Evolutionary conservation across 2,113 vertebrate genomes (phyloP).

Genomic region (Brachirus orientalis): DNA sequence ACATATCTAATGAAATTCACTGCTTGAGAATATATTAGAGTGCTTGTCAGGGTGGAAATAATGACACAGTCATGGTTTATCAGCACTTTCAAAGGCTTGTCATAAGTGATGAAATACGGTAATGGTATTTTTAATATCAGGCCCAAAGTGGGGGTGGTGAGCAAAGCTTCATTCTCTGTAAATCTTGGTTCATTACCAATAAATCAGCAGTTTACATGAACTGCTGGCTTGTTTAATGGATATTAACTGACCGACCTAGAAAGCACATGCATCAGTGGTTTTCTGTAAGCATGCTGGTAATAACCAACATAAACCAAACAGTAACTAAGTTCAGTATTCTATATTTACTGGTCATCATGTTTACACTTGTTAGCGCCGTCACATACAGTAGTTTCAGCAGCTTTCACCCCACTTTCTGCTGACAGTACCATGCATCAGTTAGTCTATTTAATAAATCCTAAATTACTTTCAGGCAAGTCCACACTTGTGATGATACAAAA

Average conservation of each 20-base stretch:
- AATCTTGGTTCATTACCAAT: conserved; percentile 30
- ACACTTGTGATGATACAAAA: not conserved
- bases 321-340: not conserved
- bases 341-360: too few species aligned
- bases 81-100: conserved; percentile 60
- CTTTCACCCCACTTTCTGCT: not conserved
- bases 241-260: conserved; percentile 15
- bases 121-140: conserved; percentile 70
- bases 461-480: not conserved
- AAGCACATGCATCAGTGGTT: not conserved
- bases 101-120: conserved; percentile 69
- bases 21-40: conserved; percentile 64
- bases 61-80: conserved; percentile 69
- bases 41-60: conserved; percentile 65
- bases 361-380: too few species aligned
- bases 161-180: conserved; percentile 21
- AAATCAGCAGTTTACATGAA: conserved; percentile 31
- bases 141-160: conserved; percentile 38
- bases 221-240: conserved; percentile 19
- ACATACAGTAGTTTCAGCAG: not conserved
- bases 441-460: not conserved
- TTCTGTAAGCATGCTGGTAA: not conserved
- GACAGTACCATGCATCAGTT: not conserved
- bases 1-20: conserved; percentile 58
- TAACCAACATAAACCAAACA: not conserved